A percentile compares a stretch with the other conserved stretches of the same genome.
phyloP scores from a whole-genome alignment of 1,140 invertebrate species.

The Hycleus cichorii region DNA sequence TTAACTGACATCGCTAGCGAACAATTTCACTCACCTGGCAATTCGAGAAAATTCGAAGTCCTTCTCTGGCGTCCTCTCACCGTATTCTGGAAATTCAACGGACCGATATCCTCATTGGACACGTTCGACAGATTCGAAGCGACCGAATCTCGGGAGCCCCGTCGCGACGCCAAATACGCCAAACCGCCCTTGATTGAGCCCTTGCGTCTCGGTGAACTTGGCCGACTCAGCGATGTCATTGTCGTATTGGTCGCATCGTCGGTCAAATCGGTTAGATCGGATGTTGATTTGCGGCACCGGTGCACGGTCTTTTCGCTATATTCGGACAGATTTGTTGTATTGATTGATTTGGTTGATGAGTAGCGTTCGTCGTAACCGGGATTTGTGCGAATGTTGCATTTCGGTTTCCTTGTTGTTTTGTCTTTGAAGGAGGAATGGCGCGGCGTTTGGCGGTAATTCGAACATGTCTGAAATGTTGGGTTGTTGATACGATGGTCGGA shows the following conservation, averaged over 20 bases:
- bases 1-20: neutral
- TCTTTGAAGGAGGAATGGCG: constrained; percentile 36
- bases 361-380: constrained; percentile 34
- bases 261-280: constrained; percentile 61
- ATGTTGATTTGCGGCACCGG: constrained; percentile 60
- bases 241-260: constrained; percentile 51
- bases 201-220: constrained; percentile 49
- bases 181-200: constrained; percentile 57
- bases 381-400: constrained; percentile 35
- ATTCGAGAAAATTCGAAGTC: constrained; percentile 79
- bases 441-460: constrained; percentile 23
- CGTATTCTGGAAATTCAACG: constrained; percentile 67
- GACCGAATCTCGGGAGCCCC: constrained; percentile 62
- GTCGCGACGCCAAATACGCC: constrained; percentile 64
- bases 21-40: constrained; percentile 56
- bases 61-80: constrained; percentile 64
- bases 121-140: constrained; percentile 59
- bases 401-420: constrained; percentile 25
- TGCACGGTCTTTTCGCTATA: constrained; percentile 21
- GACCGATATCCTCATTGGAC: constrained; percentile 60
- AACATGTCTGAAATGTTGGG: constrained; percentile 18
- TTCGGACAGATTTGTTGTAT: constrained; percentile 26
- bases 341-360: constrained; percentile 22
- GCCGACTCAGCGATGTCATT: constrained; percentile 53
- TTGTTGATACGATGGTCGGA: constrained; percentile 30